Conservation (phyloP, 1,140 invertebrate species). For the Drosophila funebris region DNA sequence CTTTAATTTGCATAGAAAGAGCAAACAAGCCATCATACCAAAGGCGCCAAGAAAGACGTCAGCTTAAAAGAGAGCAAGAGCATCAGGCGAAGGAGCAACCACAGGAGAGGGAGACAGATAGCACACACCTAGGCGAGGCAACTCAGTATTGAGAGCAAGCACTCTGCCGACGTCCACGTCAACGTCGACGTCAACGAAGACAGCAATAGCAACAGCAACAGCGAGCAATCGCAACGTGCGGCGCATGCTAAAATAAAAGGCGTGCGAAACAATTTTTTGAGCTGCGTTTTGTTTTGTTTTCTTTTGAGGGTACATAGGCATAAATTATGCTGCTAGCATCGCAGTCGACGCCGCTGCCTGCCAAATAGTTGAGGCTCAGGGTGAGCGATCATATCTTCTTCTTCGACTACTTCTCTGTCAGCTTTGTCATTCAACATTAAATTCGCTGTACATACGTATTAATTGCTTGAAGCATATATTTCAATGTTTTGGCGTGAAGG, state of each 20-base stretch:
- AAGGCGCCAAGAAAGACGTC: neutral
- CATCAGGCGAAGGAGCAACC: neutral
- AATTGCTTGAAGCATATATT: slow-evolving; percentile 60
- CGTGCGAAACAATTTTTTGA: slow-evolving; percentile 71
- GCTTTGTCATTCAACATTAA: slow-evolving; percentile 72
- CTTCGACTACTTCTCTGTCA: neutral
- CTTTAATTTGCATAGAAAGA: slow-evolving; percentile 1
- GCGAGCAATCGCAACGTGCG: slow-evolving; percentile 58
- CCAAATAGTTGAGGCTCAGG: slow-evolving; percentile 28
- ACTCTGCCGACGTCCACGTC: slow-evolving; percentile 15
- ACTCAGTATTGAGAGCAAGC: slow-evolving; percentile 64
- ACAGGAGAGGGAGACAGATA: neutral
- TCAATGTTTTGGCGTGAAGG: slow-evolving; percentile 59
- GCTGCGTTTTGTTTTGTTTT: slow-evolving; percentile 8
- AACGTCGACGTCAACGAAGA: slow-evolving; percentile 7
- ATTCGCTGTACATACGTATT: slow-evolving; percentile 72
- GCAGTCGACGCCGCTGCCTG: slow-evolving; percentile 14
- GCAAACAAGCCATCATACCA: neutral
- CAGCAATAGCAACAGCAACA: neutral
- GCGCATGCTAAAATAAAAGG: slow-evolving; percentile 71
- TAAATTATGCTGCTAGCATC: slow-evolving; percentile 42
- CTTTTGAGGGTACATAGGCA: slow-evolving; percentile 3
- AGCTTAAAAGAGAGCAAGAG: neutral
- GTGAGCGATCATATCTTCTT: slow-evolving; percentile 17
- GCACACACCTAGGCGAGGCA: slow-evolving; percentile 50